These are phyloP conservation scores for Coturnix japonica DNA, from an alignment of 2,113 vertebrate species.

Conservation along the genomic window DNA sequence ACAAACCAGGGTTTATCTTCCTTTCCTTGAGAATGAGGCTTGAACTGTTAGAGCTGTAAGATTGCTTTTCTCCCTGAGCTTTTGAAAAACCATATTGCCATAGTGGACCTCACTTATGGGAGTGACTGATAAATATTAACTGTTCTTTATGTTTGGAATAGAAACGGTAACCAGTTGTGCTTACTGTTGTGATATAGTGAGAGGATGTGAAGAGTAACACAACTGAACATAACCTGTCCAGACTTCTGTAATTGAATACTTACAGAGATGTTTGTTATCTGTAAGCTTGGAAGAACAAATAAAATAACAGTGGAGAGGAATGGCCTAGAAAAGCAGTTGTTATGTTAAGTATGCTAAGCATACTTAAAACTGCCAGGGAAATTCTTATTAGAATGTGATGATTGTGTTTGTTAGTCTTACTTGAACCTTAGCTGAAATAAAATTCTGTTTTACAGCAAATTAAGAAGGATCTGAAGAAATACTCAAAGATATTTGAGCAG, in stretches of 20 bases:
- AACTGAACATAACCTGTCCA: neutral
- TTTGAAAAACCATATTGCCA: neutral
- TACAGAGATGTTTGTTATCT: neutral
- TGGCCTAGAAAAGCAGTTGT: neutral
- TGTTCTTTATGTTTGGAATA: neutral
- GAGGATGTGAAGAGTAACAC: neutral
- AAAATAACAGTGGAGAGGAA: neutral
- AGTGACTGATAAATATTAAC: neutral
- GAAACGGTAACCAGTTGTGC: neutral
- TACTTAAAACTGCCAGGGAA: neutral
- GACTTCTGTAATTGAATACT: neutral
- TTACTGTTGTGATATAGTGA: neutral
- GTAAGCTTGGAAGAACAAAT: neutral
- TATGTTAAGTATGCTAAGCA: neutral
- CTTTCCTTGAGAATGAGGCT: neutral
- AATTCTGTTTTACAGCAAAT: constrained; percentile 84
- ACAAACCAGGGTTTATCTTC: neutral
- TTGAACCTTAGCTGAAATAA: neutral
- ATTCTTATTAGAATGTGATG: neutral
- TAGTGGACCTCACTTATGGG: neutral
- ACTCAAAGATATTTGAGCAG: constrained; percentile 99
- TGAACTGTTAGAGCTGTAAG: neutral
- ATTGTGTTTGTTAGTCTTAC: neutral
- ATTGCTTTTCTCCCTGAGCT: neutral
- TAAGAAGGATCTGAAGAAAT: constrained; percentile 98